These are phyloP conservation scores for Scaptomyza flava DNA, from an alignment of 2,888 invertebrate genomes.

Conservation along the genomic window DNA sequence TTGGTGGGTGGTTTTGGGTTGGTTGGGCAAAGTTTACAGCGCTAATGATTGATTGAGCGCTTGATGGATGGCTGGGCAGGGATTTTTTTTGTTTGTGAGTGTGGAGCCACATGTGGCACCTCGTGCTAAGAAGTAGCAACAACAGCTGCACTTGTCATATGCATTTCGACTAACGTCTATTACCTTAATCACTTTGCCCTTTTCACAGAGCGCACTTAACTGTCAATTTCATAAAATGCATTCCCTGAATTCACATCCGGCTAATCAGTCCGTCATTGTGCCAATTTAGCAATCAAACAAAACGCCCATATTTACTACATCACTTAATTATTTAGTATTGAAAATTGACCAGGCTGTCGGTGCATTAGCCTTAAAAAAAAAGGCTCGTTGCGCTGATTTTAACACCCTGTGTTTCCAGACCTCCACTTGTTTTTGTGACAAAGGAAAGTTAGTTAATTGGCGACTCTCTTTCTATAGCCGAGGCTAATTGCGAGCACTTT, in stretches of 20 bases:
- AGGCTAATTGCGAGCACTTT: slow-evolving; percentile 8
- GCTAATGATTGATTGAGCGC: slow-evolving; percentile 74
- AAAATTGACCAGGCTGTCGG: slow-evolving; percentile 26
- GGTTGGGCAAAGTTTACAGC: slow-evolving; percentile 50
- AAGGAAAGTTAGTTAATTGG: slow-evolving; percentile 10
- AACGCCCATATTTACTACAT: slow-evolving; percentile 18
- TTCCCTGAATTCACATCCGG: slow-evolving; percentile 26
- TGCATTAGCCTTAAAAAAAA: neutral
- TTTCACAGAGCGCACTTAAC: slow-evolving; percentile 38
- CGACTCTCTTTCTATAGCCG: neutral
- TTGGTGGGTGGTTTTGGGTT: neutral
- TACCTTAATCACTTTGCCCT: slow-evolving; percentile 77
- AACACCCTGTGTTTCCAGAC: neutral
- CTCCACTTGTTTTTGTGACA: neutral
- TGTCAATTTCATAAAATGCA: slow-evolving; percentile 51
- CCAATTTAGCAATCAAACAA: slow-evolving; percentile 28
- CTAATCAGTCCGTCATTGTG: slow-evolving; percentile 33
- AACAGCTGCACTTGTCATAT: slow-evolving; percentile 79
- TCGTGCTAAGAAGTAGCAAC: slow-evolving; percentile 28
- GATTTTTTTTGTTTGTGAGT: slow-evolving; percentile 18
- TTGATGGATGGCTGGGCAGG: slow-evolving; percentile 66
- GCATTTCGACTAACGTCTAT: slow-evolving; percentile 68
- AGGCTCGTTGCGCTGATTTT: slow-evolving; percentile 10
- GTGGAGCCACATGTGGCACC: slow-evolving; percentile 17
- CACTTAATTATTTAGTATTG: slow-evolving; percentile 52